These are phyloP conservation scores for Augochlorella aurata DNA, from an alignment of 2,888 invertebrate species.

Conservation along the genomic window DNA sequence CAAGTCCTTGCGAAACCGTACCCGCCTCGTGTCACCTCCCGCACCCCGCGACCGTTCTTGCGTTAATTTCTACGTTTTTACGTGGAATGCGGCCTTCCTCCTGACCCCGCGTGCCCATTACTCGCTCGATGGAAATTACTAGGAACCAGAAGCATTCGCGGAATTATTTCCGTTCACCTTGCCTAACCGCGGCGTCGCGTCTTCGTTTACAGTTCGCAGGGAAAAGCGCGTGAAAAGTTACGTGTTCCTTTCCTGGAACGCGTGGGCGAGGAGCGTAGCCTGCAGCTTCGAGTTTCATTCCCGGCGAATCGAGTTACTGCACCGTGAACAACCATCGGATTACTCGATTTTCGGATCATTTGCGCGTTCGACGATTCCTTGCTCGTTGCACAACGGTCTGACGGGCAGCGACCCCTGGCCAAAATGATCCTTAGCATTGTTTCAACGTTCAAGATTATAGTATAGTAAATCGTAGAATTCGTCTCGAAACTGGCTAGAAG, in stretches of 20 bases:
- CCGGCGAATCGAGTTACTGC: slow-evolving; percentile 11
- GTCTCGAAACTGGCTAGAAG: too few relatives aligned
- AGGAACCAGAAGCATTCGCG: slow-evolving; percentile 34
- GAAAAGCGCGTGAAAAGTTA: slow-evolving; percentile 60
- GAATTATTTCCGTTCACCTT: slow-evolving; percentile 55
- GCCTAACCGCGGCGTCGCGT: slow-evolving; percentile 36
- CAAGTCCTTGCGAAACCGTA: slow-evolving; percentile 13
- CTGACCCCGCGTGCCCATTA: neutral
- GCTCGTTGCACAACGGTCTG: neutral
- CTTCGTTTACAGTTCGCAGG: slow-evolving; percentile 52
- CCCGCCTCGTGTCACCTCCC: neutral
- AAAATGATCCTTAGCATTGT: too few relatives aligned
- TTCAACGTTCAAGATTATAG: too few relatives aligned
- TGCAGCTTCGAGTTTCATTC: slow-evolving; percentile 57
- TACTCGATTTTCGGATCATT: neutral
- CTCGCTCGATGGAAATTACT: neutral
- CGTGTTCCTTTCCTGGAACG: slow-evolving; percentile 53
- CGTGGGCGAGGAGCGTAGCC: slow-evolving; percentile 18
- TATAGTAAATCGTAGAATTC: too few relatives aligned
- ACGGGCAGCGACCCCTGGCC: too few relatives aligned
- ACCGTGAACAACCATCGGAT: neutral
- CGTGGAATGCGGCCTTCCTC: neutral
- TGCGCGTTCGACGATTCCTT: neutral
- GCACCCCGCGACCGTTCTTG: neutral
- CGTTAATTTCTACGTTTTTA: neutral